Evolutionary conservation across 1,140 invertebrate species (phyloP), one percentile per base, ranked within the genome.

Genomic region (Drosophila seguyi): DNA sequence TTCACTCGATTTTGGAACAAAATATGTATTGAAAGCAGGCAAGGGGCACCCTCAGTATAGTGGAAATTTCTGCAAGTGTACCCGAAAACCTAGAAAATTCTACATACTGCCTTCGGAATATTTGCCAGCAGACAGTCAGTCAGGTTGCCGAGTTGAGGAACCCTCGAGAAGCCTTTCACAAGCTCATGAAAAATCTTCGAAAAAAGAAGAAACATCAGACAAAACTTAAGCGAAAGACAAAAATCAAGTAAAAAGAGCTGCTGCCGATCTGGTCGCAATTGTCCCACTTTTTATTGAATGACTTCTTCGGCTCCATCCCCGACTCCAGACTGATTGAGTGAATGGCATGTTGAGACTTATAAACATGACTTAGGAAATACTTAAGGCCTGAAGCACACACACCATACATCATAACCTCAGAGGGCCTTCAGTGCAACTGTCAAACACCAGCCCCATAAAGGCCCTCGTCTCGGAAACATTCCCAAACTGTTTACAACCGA

Each of bases 301-400:
- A 90, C 85, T 85, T 85, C 73, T 85, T 85, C 72, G 77, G 60
- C 67, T 34, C 18, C 18, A 34, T 52, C 29, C 13, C 6, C 50
- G 31, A 31, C 52, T 6, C 22, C 31, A n/a, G 53, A 48, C 60
- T 87, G 84, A 87, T 87, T 88, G 84, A 88, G 85, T 88, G 85
- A 88, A 88, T 90, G 85, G 84, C 84, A 78, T 87, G 81, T 84
- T 87, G 88, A 87, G 87, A 90, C 84, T 84, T 77, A 87, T 84
- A 87, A 87, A 87, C 84, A 87, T 87, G 85, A 88, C 85, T 88
- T 88, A 90, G 79, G 85, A 90, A 85, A 90, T 90, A 85, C 85
- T 90, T 81, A 57, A 90, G 67, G 69, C 65, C 65, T 76, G 57
- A 83, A 88, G 79, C 67, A 47, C 62, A 80, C 42, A 39, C 59